A percentile compares a stretch with the other conserved stretches of the same genome.
Conservation (phyloP, 1,140 invertebrate species). For the Drosophila kurseongensis region DNA sequence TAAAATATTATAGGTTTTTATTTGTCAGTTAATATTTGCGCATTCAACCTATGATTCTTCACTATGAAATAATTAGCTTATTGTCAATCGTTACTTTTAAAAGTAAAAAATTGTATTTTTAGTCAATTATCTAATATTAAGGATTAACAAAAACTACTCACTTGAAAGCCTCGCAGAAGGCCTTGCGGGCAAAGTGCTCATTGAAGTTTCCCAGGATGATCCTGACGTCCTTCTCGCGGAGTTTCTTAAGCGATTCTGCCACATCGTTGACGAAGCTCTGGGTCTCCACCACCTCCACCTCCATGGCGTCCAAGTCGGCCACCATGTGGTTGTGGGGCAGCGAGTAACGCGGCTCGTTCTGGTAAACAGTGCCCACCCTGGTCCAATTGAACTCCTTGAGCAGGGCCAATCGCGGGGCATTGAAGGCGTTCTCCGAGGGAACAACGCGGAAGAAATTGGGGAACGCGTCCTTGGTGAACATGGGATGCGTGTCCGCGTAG, state of each 20-base stretch:
- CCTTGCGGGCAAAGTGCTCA: conserved; percentile 95
- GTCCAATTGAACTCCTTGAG: conserved; percentile 98
- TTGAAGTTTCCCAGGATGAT: conserved; percentile 99
- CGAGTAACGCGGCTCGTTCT: conserved; percentile 97
- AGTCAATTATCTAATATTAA: neutral
- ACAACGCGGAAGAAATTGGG: conserved; percentile 98
- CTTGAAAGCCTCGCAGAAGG: conserved; percentile 97
- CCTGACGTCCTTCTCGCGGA: conserved; percentile 96
- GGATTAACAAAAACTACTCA: conserved; percentile 64
- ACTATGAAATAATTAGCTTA: too few relatives aligned
- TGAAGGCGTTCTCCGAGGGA: conserved; percentile 98
- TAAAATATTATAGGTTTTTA: too few relatives aligned
- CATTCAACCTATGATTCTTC: too few relatives aligned
- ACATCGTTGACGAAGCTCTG: conserved; percentile 98
- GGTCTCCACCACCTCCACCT: conserved; percentile 94
- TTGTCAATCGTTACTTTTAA: too few relatives aligned
- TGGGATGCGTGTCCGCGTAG: conserved; percentile 99
- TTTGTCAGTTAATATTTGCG: too few relatives aligned
- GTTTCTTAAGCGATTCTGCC: conserved; percentile 91
- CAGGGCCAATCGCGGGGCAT: conserved; percentile 94
- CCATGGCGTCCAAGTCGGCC: conserved; percentile 92
- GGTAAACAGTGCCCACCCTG: conserved; percentile 97
- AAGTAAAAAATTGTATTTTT: neutral
- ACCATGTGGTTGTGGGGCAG: conserved; percentile 96
- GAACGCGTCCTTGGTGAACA: conserved; percentile 97